Base-by-base conservation (phyloP, 1,140 invertebrate genomes). In the Drosophila sproati region DNA sequence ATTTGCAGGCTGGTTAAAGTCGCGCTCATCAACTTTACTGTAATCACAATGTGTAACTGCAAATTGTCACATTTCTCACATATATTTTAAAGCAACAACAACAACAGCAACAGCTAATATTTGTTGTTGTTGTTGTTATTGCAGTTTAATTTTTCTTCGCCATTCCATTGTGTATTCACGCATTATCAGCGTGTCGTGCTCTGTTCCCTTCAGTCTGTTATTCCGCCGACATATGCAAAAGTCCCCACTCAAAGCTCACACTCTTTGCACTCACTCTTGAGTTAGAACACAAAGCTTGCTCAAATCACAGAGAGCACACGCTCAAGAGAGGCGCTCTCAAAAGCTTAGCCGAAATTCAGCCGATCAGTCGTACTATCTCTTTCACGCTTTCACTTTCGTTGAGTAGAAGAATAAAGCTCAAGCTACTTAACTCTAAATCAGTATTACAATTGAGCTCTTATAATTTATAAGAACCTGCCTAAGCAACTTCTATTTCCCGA, bases 161-260 rank as follows among this genome's bases (percentile, higher is more conserved):
- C 62, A 51, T 71, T 77, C 34, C 54, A 57, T 20, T 64, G 60
- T 56, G 85, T 72, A 74, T 87, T 70, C 70, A 70, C 78, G 69
- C 80, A 62, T 82, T 88, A 87, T 87, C 83, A 77, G 68, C 67
- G 43, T 71, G 61, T n/a, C 31, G 20, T 8, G 51, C 56, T 45
- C 29, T 39, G 35, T 55, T 10, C 66, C 3, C 32, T 32, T 3
- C 5, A 5, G 20, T 32, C 45, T 37, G 10, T 39, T 12, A 37
- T 61, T 69, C 56, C 43, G 64, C 31, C 20, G 3, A 39, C 52
- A 39, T 62, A 74, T 70, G 72, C 72, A 70, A 74, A 70, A 56
- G 20, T 52, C 37, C 41, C 34, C 66, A 60, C 61, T 43, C 20
- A 69, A 69, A 73, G 64, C 55, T 60, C 32, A 4, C n/a, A 7